phyloP scores from a whole-genome alignment of 2,797 vertebrate species.

The Limosa lapponica region DNA sequence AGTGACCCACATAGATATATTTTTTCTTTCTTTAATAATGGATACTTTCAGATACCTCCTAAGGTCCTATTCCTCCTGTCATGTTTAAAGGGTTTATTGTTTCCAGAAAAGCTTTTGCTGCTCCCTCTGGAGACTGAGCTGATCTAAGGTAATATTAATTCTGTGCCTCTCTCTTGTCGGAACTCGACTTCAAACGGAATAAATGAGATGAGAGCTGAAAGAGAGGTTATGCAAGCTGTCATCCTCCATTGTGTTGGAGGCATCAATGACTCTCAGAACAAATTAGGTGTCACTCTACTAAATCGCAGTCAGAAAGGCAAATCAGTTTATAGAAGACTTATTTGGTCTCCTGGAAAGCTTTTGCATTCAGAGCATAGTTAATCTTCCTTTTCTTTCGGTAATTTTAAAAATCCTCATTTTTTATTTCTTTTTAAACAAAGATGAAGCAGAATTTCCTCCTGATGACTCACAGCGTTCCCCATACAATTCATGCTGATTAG shows the following conservation, averaged over 20 bases:
- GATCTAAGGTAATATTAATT: constrained; percentile 83
- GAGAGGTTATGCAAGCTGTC: constrained; percentile 83
- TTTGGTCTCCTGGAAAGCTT: constrained; percentile 74
- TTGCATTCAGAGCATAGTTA: constrained; percentile 64
- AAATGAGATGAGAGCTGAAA: constrained; percentile 81
- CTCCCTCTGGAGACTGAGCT: constrained; percentile 77
- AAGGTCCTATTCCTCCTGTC: constrained; percentile 78
- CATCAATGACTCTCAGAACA: constrained; percentile 79
- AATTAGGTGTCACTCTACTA: constrained; percentile 81
- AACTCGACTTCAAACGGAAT: constrained; percentile 81
- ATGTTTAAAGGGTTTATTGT: constrained; percentile 82
- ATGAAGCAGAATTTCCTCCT: constrained; percentile 52
- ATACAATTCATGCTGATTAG: constrained; percentile 44
- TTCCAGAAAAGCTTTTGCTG: constrained; percentile 79
- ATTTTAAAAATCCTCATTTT: constrained; percentile 54
- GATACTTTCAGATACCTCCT: constrained; percentile 77
- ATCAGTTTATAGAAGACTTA: constrained; percentile 81
- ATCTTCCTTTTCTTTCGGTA: constrained; percentile 67
- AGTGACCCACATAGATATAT: constrained; percentile 48
- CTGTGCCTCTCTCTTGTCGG: constrained; percentile 76
- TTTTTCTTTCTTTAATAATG: constrained; percentile 75
- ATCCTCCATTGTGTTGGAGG: constrained; percentile 79
- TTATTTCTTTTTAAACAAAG: constrained; percentile 29
- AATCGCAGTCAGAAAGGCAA: constrained; percentile 80
- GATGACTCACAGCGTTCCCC: constrained; percentile 21